Conservation (phyloP, 2,113 vertebrate species). For the Campylomormyrus numenius region DNA sequence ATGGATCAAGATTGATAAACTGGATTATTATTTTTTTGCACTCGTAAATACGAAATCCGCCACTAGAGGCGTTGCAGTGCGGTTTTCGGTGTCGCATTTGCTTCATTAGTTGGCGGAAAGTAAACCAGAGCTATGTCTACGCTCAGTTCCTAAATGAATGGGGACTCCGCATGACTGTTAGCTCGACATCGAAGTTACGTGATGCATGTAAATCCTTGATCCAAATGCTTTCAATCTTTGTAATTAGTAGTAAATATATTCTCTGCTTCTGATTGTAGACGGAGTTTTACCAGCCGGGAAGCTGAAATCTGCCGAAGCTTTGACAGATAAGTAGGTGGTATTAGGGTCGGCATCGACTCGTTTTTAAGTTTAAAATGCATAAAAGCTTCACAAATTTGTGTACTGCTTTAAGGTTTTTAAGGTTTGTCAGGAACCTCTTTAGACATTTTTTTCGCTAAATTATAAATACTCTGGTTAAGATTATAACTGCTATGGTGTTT, state of each 20-base stretch:
- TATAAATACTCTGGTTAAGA: background rate
- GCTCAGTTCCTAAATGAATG: conserved; percentile 42
- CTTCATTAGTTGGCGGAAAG: conserved; percentile 55
- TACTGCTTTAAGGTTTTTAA: background rate
- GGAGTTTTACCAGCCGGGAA: background rate
- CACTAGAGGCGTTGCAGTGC: conserved; percentile 46
- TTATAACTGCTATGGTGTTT: background rate
- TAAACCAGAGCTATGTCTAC: conserved; percentile 57
- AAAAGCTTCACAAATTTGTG: background rate
- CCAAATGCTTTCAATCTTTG: background rate
- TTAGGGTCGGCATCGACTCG: background rate
- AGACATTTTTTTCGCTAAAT: background rate
- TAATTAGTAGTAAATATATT: background rate
- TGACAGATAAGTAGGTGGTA: background rate
- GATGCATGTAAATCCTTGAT: background rate
- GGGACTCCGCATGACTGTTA: conserved; percentile 8
- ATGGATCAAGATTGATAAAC: background rate
- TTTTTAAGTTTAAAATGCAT: background rate
- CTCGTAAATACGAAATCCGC: conserved; percentile 17
- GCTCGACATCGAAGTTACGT: background rate
- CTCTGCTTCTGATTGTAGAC: background rate
- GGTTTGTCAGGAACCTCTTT: background rate
- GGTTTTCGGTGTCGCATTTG: conserved; percentile 42
- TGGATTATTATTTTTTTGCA: background rate
- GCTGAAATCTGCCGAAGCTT: background rate